phyloP scores from a whole-genome alignment of 2,113 vertebrate genomes.

The Psittacula cyanocephala region DNA sequence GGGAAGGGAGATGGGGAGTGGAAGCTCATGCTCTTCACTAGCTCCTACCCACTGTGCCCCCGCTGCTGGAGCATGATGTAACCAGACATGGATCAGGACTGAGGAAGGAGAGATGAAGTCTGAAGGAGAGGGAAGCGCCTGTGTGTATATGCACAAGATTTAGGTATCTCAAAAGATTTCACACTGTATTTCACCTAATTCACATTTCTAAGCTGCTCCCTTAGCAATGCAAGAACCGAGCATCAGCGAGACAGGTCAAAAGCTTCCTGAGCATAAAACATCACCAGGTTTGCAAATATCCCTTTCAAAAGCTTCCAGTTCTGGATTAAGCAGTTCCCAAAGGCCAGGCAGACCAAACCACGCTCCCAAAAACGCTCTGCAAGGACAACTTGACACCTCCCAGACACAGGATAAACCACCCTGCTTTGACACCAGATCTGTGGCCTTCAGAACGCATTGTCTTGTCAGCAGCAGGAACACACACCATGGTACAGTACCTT shows the following conservation, averaged over 20 bases:
- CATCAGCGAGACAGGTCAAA: constrained; percentile 25
- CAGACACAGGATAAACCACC: not conserved
- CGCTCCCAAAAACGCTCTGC: not conserved
- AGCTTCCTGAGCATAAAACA: constrained; percentile 1
- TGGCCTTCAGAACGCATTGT: not conserved
- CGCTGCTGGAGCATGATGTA: not conserved
- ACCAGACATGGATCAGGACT: rapidly evolving
- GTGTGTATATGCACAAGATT: not conserved
- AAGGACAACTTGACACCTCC: rapidly evolving
- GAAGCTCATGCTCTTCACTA: rapidly evolving
- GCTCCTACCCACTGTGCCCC: not conserved
- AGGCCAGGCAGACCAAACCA: not conserved
- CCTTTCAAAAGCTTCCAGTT: not conserved
- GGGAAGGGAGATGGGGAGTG: not conserved
- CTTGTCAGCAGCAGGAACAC: not conserved
- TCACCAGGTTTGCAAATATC: not conserved
- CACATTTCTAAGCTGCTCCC: constrained; percentile 2
- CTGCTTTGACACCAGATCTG: not conserved
- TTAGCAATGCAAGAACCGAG: not conserved
- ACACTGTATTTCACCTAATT: not conserved
- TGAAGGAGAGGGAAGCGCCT: not conserved
- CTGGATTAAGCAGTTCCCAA: not conserved
- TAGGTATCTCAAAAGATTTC: constrained; percentile 41
- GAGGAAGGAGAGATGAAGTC: not conserved
- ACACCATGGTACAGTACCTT: not conserved